These are phyloP conservation scores for Campoplex capitator DNA, from an alignment of 2,888 invertebrate species.

Conservation along the genomic window DNA sequence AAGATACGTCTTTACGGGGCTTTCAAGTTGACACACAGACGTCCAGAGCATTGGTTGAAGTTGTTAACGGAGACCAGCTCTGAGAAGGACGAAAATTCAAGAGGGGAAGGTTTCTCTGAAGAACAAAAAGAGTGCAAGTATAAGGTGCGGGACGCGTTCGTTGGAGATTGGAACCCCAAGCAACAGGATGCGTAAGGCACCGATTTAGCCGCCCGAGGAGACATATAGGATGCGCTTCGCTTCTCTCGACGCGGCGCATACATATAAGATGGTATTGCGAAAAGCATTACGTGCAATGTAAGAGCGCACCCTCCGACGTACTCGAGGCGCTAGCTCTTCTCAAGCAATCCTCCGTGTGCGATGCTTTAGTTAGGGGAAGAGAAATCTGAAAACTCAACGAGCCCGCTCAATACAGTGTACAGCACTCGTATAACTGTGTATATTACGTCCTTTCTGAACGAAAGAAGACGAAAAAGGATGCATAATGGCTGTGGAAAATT, in stretches of 20 bases:
- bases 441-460: background rate
- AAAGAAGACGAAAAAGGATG: conserved; percentile 19
- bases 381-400: conserved; percentile 79
- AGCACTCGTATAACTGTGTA: background rate
- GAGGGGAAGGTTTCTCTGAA: conserved; percentile 68
- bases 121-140: conserved; percentile 84
- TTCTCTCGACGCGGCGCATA: conserved; percentile 81
- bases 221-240: conserved; percentile 43
- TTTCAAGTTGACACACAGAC: conserved; percentile 37
- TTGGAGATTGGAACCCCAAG: conserved; percentile 61
- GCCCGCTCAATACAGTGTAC: conserved; percentile 79
- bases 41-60: conserved; percentile 56
- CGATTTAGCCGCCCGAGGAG: conserved; percentile 49
- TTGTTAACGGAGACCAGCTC: conserved; percentile 56
- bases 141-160: conserved; percentile 78
- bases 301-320: conserved; percentile 82
- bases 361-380: conserved; percentile 64
- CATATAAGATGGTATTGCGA: conserved; percentile 82
- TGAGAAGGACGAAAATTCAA: conserved; percentile 67
- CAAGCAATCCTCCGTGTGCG: conserved; percentile 79
- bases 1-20: conserved; percentile 29
- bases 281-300: conserved; percentile 81
- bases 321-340: conserved; percentile 80
- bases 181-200: conserved; percentile 51
- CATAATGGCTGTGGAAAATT: conserved; percentile 16